phyloP scores from a whole-genome alignment of 2,888 invertebrate genomes.

The Atrina japonica region DNA sequence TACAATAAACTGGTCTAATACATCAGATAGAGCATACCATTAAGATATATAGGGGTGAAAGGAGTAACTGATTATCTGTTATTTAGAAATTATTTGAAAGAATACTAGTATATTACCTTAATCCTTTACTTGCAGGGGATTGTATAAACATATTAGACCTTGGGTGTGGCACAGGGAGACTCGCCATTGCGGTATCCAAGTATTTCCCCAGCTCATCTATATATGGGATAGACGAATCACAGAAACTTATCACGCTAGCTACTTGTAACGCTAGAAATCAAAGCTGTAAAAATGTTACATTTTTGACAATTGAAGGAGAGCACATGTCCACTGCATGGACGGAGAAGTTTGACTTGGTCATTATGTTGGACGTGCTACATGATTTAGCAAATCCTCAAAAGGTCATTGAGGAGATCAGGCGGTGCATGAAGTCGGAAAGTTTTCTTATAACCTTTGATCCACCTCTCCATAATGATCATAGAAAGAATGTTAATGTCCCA shows the following conservation, averaged over 20 bases:
- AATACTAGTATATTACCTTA: too few relatives aligned
- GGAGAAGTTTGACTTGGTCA: constrained; percentile 5
- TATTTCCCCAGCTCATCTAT: not conserved
- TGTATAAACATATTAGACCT: constrained; percentile 4
- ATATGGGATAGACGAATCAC: constrained; percentile 6
- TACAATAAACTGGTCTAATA: too few relatives aligned
- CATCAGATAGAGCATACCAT: too few relatives aligned
- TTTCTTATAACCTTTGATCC: not conserved
- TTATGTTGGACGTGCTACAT: not conserved
- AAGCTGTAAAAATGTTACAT: constrained; percentile 2
- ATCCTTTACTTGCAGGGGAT: not conserved
- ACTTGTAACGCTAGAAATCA: not conserved
- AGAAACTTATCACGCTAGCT: not conserved
- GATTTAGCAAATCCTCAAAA: constrained; percentile 6
- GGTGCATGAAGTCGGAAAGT: constrained; percentile 9
- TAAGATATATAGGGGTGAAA: too few relatives aligned
- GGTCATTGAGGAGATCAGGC: not conserved
- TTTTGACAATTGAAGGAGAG: not conserved
- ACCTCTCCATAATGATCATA: constrained; percentile 2
- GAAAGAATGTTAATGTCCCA: not conserved
- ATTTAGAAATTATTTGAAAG: too few relatives aligned
- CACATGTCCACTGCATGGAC: not conserved
- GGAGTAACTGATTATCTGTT: too few relatives aligned
- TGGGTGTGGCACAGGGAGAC: constrained; percentile 19
- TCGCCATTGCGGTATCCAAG: not conserved